Evolutionary conservation across 2,797 vertebrate genomes (phyloP).

Genomic region (Paramormyrops hopkinsi): DNA sequence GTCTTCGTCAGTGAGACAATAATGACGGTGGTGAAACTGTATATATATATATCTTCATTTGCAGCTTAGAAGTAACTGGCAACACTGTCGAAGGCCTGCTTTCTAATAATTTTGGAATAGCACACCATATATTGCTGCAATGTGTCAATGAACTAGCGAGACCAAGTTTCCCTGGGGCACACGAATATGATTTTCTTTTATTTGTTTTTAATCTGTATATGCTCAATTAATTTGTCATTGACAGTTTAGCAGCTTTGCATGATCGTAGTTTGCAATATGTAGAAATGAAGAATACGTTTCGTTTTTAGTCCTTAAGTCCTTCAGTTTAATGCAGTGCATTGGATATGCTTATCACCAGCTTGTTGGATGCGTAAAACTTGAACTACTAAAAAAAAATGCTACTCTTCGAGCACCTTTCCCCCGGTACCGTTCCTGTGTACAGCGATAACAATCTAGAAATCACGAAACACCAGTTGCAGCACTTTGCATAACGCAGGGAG

Average conservation of each 20-base stretch:
- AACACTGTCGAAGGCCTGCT: neutral
- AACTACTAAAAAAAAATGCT: neutral
- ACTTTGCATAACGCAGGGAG: neutral
- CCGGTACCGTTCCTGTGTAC: neutral
- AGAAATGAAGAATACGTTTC: neutral
- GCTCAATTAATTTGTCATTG: neutral
- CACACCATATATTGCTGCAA: neutral
- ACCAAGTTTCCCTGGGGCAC: neutral
- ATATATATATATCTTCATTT: neutral
- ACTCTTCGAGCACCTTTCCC: neutral
- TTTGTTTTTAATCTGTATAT: neutral
- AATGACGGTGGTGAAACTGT: neutral
- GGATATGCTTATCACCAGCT: neutral
- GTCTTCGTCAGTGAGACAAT: neutral
- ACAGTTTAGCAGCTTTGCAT: neutral
- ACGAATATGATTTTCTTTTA: neutral
- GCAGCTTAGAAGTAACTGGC: neutral
- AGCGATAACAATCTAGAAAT: neutral
- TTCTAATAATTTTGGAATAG: neutral
- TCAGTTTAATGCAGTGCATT: neutral
- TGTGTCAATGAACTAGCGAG: neutral
- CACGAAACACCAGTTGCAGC: neutral
- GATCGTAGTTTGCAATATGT: neutral
- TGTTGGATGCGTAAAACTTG: neutral
- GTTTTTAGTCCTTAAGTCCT: neutral